Base-by-base conservation (phyloP, 2,113 vertebrate species). In the Petromus typicus region DNA sequence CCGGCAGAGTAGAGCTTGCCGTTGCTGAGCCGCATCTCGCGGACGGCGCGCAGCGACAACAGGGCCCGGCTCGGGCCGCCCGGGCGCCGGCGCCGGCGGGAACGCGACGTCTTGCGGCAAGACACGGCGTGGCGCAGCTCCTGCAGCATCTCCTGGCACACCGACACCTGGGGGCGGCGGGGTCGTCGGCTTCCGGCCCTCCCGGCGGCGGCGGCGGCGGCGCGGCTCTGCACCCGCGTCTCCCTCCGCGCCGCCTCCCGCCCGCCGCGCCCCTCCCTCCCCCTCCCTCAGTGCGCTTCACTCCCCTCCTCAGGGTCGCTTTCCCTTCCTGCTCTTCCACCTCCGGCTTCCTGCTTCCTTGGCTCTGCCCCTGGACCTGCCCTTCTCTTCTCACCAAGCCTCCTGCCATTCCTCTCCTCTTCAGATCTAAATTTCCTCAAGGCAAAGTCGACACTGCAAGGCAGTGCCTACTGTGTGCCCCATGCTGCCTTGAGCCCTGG, bases 101-200 rank as follows among this genome's bases (percentile, higher is more conserved):
- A 98, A 17, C 99, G 98, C 5, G 99, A 99, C 27, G 98, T 99
- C 98, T 99, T 99, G 98, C 99, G 99, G 95, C 99, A 99, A 22
- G 99, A 99, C 66, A 99, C 98, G 1, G 99, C 99, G 43, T 99
- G 99, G 23, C 99, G 98, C 66, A 99, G 99, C 97, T 99, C 99
- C 0, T 98, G 99, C 93, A 99, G 92, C 99, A 99, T 99, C 98
- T 99, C 99, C 98, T 99, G 99, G 97, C 99, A 99, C 43, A 99
- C 99, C 0, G 99, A 99, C 40, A 99, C 99, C 99, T 99, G 94
- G 96, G 97, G 0, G 98, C 94, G 4, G 83, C 17, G 67, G 7
- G 84, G 98, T n/a, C 98, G 92, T 64, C 13, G 4, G 69, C 69
- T 43, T 71, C 37, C 69, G 37, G 10, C 22, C 30, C 25, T 30